Evolutionary conservation across 2,797 vertebrate genomes (phyloP), one percentile per base, ranked within the genome.

Genomic region (Amniataba percoides): DNA sequence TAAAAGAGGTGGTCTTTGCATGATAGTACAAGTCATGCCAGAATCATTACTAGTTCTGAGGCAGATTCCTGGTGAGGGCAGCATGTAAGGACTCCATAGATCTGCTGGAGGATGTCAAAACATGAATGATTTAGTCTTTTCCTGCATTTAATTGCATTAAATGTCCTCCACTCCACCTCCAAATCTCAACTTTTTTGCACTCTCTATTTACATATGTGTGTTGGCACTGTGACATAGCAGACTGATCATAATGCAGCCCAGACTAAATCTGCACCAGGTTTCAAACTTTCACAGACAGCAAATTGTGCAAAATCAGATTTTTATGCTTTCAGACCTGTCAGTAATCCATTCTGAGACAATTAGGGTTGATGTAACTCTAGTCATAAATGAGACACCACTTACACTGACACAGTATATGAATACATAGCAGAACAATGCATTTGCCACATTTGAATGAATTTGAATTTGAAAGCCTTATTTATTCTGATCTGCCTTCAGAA

Each of bases 241-340:
- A 31, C 23, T 34, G 34, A 34, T 58, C 8, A n/a, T 21, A 56
- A 48, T 63, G 36, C 36, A 61, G 9, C 21, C 27, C 5, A 23
- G 7, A n/a, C 31, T 45, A 3, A 3, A 13, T 42, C 34, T 58
- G n/a, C 27, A 49, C 48, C 43, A 49, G n/a, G 18, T 27, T 31
- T 67, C 4, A 49, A 16, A 31, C 23, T 42, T 59, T 18, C 25
- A 53, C 46, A 16, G 39, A 27, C 11, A 19, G 12, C 16, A 42
- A 25, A 10, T 8, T 59, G 56, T 49, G 45, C 21, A 40, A 49
- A 69, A 70, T 70, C 10, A 2, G 11, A 59, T 48, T 19, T 25
- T 57, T 69, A 13, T 69, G 40, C 66, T 46, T 59, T 69, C 16
- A 43, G 36, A 55, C 12, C 34, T 49, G 43, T 59, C 14, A 19